phyloP scores from a whole-genome alignment of 2,888 invertebrate genomes.

The Orthosia gothica region DNA sequence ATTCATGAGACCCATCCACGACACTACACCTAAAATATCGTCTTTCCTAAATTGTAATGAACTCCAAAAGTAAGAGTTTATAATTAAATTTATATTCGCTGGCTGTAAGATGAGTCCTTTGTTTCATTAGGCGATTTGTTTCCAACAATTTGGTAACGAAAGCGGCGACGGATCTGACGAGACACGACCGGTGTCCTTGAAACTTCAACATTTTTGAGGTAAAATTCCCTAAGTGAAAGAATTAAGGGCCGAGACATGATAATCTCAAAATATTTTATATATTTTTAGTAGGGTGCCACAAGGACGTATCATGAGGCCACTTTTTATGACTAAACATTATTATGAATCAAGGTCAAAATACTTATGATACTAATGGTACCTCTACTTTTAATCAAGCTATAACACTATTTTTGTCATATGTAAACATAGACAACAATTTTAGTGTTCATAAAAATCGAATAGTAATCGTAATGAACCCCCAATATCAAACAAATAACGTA shows the following conservation, averaged over 20 bases:
- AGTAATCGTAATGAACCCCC: constrained; percentile 4
- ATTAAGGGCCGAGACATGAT: constrained; percentile 27
- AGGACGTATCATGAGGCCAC: constrained; percentile 21
- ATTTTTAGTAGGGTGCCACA: constrained; percentile 25
- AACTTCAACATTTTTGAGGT: constrained; percentile 52
- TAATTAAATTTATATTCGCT: constrained; percentile 81
- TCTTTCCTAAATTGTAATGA: constrained; percentile 74
- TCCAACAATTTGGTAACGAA: constrained; percentile 66
- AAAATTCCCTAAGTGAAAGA: constrained; percentile 32
- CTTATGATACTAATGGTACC: not conserved
- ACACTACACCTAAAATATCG: constrained; percentile 32
- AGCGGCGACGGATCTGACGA: constrained; percentile 42
- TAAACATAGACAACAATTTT: not conserved
- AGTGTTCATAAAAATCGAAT: not conserved
- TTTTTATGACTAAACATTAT: not conserved
- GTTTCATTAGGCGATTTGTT: constrained; percentile 81
- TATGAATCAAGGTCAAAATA: not conserved
- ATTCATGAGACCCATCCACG: constrained; percentile 15
- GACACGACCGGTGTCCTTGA: constrained; percentile 35
- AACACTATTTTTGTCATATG: not conserved
- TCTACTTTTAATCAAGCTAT: not conserved
- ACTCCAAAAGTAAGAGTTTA: constrained; percentile 75
- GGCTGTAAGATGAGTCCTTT: constrained; percentile 74
- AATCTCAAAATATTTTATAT: constrained; percentile 24
- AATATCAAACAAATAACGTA: constrained; percentile 12